Conservation (phyloP, 2,888 invertebrate genomes). For the Rhynchonema sp. region DNA sequence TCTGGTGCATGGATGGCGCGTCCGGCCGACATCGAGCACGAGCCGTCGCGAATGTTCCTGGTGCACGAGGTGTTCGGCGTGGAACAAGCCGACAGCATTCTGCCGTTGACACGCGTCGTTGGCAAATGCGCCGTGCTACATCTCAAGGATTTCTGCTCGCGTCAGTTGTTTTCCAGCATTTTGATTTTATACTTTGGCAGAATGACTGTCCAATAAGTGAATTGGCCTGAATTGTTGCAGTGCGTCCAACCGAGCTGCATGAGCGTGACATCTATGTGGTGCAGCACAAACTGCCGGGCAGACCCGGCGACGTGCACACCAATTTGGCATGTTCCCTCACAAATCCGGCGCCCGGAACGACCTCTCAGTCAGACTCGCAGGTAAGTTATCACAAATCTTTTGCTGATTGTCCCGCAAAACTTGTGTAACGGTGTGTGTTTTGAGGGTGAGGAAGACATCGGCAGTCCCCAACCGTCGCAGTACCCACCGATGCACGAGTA, state of each 20-base stretch:
- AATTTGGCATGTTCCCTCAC: neutral
- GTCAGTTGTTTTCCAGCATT: conserved; percentile 39
- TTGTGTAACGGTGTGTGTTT: neutral
- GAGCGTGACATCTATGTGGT: conserved; percentile 70
- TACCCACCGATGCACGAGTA: neutral
- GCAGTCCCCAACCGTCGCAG: neutral
- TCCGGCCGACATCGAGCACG: conserved; percentile 62
- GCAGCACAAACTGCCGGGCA: conserved; percentile 11
- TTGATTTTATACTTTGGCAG: neutral
- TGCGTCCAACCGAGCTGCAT: conserved; percentile 73
- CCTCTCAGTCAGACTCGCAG: neutral
- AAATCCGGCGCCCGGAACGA: too few relatives aligned
- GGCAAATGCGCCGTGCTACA: conserved; percentile 77
- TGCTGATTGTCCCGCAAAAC: neutral
- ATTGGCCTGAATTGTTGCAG: conserved; percentile 35
- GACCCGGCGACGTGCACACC: neutral
- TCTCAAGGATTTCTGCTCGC: conserved; percentile 65
- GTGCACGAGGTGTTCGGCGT: conserved; percentile 55
- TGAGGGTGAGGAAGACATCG: neutral
- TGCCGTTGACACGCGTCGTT: conserved; percentile 69
- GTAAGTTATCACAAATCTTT: neutral
- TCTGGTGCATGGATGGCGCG: conserved; percentile 80
- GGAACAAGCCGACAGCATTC: conserved; percentile 51
- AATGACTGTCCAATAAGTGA: neutral
- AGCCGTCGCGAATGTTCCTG: conserved; percentile 47